Percentiles rank a stretch among this genome's conserved stretches.
These are phyloP conservation scores for Parnassius mnemosyne DNA, from an alignment of 2,888 invertebrate species.

Conservation along the genomic window DNA sequence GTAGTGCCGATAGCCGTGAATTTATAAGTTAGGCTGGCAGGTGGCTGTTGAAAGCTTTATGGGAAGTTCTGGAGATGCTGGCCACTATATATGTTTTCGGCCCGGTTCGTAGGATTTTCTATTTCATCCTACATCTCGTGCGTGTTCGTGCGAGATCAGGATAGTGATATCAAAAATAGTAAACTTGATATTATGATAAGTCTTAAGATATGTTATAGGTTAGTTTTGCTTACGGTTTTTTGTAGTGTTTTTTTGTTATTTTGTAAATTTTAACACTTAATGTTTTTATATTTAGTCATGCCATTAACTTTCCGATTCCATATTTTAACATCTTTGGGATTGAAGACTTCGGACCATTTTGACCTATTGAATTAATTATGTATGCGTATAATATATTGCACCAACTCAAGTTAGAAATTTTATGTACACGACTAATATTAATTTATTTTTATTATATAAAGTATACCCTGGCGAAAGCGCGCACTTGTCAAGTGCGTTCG, in stretches of 20 bases:
- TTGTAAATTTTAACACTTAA: slow-evolving; percentile 73
- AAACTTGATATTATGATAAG: slow-evolving; percentile 71
- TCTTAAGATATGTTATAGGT: slow-evolving; percentile 64
- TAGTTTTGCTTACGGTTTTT: slow-evolving; percentile 71
- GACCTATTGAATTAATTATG: slow-evolving; percentile 43
- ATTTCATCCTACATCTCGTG: slow-evolving; percentile 45
- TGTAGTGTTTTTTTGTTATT: slow-evolving; percentile 73
- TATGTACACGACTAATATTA: slow-evolving; percentile 31
- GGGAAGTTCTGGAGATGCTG: slow-evolving; percentile 59
- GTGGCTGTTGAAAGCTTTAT: slow-evolving; percentile 48
- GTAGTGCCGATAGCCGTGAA: slow-evolving; percentile 40
- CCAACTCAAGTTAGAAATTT: slow-evolving; percentile 33
- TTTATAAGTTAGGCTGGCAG: slow-evolving; percentile 44
- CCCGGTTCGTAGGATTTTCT: slow-evolving; percentile 72
- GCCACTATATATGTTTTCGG: slow-evolving; percentile 81
- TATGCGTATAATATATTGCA: slow-evolving; percentile 33
- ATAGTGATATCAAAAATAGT: slow-evolving; percentile 70
- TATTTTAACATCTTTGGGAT: slow-evolving; percentile 53
- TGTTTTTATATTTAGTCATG: slow-evolving; percentile 58
- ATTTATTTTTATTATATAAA: slow-evolving; percentile 21
- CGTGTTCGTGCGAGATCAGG: slow-evolving; percentile 44
- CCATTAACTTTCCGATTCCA: slow-evolving; percentile 64
- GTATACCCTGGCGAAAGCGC: slow-evolving; percentile 16
- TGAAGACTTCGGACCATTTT: slow-evolving; percentile 56
- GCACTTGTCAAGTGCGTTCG: slow-evolving; percentile 26